phyloP scores from a whole-genome alignment of 2,797 vertebrate genomes.

The Syndactyla subalaris region DNA sequence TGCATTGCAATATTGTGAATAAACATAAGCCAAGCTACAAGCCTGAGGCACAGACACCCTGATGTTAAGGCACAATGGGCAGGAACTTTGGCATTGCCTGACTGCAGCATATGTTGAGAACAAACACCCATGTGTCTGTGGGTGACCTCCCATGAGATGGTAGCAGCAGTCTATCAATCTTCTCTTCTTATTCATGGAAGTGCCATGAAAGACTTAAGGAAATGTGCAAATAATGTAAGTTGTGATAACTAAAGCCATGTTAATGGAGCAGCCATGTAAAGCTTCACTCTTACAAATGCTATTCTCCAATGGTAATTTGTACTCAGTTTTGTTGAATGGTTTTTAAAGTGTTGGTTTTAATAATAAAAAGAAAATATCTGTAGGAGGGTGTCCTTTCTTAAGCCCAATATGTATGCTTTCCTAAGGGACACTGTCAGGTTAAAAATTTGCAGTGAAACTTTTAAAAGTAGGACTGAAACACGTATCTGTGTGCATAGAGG shows the following conservation, averaged over 20 bases:
- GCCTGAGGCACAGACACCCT: neutral
- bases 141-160: neutral
- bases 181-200: neutral
- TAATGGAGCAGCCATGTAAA: constrained; percentile 26
- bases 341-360: constrained; percentile 55
- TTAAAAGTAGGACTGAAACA: neutral
- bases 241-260: constrained; percentile 62
- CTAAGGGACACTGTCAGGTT: constrained; percentile 27
- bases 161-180: neutral
- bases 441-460: neutral
- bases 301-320: constrained; percentile 13
- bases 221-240: neutral
- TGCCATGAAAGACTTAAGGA: neutral
- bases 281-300: constrained; percentile 41
- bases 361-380: constrained; percentile 54
- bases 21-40: neutral
- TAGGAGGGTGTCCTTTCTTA: neutral
- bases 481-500: fast-evolving
- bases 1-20: neutral
- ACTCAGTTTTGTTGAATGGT: constrained; percentile 51
- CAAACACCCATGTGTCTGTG: neutral
- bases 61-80: neutral
- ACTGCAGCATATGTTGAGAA: neutral
- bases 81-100: neutral
- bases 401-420: neutral